Conservation (phyloP, 2,797 vertebrate species). For the Sphenopsis melanotis region DNA sequence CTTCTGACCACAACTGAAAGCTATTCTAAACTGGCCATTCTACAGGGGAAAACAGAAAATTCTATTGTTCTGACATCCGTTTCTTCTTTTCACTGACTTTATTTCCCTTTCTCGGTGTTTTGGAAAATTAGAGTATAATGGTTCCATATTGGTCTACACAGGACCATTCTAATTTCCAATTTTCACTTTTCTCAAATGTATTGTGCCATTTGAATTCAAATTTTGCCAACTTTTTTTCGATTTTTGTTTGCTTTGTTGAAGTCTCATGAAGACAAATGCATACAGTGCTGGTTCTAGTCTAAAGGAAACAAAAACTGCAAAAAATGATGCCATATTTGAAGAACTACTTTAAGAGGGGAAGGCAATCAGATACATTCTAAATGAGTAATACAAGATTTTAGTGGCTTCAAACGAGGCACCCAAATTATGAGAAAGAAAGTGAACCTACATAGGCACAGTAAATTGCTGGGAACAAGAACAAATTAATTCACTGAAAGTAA, state of each 20-base stretch:
- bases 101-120: neutral
- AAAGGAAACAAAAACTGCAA: neutral
- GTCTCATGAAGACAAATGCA: neutral
- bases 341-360: neutral
- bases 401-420: neutral
- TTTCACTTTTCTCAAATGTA: neutral
- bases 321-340: neutral
- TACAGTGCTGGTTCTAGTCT: neutral
- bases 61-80: neutral
- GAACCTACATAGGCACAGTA: neutral
- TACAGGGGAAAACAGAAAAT: neutral
- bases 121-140: constrained; percentile 26
- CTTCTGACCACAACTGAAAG: neutral
- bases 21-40: neutral
- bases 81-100: neutral
- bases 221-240: neutral
- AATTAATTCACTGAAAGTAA: neutral
- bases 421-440: neutral
- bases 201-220: neutral
- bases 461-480: neutral
- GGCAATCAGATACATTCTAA: neutral
- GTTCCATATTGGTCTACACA: neutral
- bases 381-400: neutral
- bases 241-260: neutral
- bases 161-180: neutral